Conservation (phyloP, 2,113 vertebrate species). For the Lepisosteus osseus region DNA sequence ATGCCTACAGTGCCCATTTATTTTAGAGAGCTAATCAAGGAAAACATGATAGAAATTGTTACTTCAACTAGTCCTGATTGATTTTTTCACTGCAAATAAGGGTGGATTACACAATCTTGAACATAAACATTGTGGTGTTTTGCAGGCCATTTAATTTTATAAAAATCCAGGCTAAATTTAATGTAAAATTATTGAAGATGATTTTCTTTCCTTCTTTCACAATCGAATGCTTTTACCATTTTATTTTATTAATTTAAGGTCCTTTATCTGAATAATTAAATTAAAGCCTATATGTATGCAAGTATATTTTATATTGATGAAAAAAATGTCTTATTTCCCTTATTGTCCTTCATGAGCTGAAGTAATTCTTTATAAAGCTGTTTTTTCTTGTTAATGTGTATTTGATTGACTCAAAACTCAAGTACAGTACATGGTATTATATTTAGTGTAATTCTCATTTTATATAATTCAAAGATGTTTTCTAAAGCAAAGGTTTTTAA, state of each 20-base stretch:
- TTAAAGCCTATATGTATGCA: constrained; percentile 49
- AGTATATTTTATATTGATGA: constrained; percentile 53
- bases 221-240: constrained; percentile 52
- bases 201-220: constrained; percentile 42
- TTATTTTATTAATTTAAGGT: constrained; percentile 54
- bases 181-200: constrained; percentile 51
- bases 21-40: constrained; percentile 8
- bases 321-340: constrained; percentile 38
- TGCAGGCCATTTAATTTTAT: constrained; percentile 48
- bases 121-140: constrained; percentile 7
- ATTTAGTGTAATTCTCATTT: neutral
- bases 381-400: no score
- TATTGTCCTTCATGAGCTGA: no score
- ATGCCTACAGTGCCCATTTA: constrained; percentile 3
- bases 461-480: no score
- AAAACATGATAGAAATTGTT: constrained; percentile 36
- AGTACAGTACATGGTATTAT: constrained; percentile 21
- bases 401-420: no score
- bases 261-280: constrained; percentile 46
- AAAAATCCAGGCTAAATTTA: constrained; percentile 47
- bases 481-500: no score
- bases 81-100: constrained; percentile 27
- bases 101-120: constrained; percentile 19
- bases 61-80: constrained; percentile 41
- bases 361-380: no score